Evolutionary conservation across 2,888 invertebrate species (phyloP), one percentile per base, ranked within the genome.

Genomic region (Lydus trimaculatus): DNA sequence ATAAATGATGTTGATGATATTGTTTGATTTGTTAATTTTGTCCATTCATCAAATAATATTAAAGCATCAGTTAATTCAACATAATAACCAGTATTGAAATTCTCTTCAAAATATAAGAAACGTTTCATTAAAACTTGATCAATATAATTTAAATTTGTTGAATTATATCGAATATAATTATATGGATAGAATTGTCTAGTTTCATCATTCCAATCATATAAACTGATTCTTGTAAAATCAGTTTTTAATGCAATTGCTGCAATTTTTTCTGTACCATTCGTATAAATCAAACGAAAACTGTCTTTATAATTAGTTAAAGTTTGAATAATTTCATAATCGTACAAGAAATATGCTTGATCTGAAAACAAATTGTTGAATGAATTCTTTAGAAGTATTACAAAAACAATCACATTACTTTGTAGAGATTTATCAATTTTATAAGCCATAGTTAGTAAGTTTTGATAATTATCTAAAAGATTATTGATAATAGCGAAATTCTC

Each of bases 401-500:
- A 17, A 63, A 52, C 61, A 33, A 62, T 17, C 20, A 64, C 25
- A 39, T 65, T 82, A 83, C 81, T 78, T 77, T 69, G 70, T 36
- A 83, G 80, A 72, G 81, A 86, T 76, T 78, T 77, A 31, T 77
- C 79, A 13, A 83, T 75, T 65, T 76, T 71, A 2, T 70, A 61
- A 0, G 83, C 75, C 72, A 79, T 76, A 20, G 79, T 74, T 31
- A 80, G 70, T n/a, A 85, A 74, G 58, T 74, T 76, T 1, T 84
- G 76, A 64, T 82, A 81, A 48, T 84, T 78, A 1, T 81, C 81
- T 70, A 84, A 82, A 39, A 87, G 81, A 69, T 79, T 78, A 56
- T 75, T 78, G 20, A 79, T 43, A 17, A 68, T 71, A 15, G 70
- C 75, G 7, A 80, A 76, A 65, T 76, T 73, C 0, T 80, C 78